Base-by-base conservation (phyloP, 2,888 invertebrate genomes). In the Diarsia brunnea region DNA sequence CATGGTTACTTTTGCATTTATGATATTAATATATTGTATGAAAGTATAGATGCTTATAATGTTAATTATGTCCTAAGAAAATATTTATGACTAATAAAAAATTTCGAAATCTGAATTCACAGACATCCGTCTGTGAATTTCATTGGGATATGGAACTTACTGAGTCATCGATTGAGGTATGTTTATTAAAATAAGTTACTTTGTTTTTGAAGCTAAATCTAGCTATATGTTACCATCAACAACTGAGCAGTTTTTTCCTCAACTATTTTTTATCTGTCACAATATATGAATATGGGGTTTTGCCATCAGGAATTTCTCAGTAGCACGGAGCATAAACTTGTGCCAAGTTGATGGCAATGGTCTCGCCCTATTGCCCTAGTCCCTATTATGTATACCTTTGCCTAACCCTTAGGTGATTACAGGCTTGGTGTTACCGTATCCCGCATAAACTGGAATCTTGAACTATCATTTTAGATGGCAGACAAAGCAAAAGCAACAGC, bases 1-100 rank as follows among this genome's bases (percentile, higher is more conserved):
- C 31, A 31, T 4, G 2, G 0, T 27, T 16, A 24, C 12, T 53
- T 53, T n/a, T 53, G 0, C 11, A 53, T 53, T 3, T 31, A 31
- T 31, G 31, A n/a, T 51, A 47, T 14, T 14, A 47, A 47, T 11
- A 21, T 21, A 12, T 53, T 1, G n/a, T n/a, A n/a, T 53, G 53
- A 4, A 53, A 12, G n/a, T n/a, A 7, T 14, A 53, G n/a, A 75
- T 27, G 24, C 58, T 69, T 66, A 4, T 79, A 69, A 79, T 79
- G 10, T 45, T 69, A 69, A 69, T 24, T 67, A 43, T 53, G 76
- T 53, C 64, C 64, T 49, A 80, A 70, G 51, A 70, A 75, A 80
- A 81, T 76, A 76, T 81, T 53, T 69, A 58, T 38, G 3, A 4
- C 4, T 64, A 63, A 7, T 45, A n/a, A 8, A 14, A 49, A 55